These are phyloP conservation scores for Trissoscelio sp. DNA, from an alignment of 2,888 invertebrate species.

Conservation along the genomic window DNA sequence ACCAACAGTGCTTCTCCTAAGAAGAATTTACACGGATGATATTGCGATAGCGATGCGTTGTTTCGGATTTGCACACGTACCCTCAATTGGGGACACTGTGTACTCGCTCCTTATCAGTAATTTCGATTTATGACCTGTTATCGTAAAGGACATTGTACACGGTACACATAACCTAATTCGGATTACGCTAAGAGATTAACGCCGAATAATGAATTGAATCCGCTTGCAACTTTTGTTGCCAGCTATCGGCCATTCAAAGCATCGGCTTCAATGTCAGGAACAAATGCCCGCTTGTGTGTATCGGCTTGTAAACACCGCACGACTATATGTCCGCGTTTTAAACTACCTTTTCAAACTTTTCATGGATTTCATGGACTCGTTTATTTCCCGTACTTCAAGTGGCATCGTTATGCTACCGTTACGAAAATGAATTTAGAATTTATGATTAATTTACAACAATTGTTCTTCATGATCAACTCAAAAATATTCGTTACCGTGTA, in stretches of 20 bases:
- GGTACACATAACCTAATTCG: slow-evolving; percentile 74
- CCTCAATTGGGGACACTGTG: slow-evolving; percentile 59
- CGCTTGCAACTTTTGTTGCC: slow-evolving; percentile 58
- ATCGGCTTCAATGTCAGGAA: slow-evolving; percentile 36
- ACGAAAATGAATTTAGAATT: slow-evolving; percentile 25
- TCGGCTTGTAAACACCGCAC: slow-evolving; percentile 47
- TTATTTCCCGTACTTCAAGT: slow-evolving; percentile 28
- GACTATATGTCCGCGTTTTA: not conserved
- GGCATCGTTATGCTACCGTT: slow-evolving; percentile 12
- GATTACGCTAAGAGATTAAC: slow-evolving; percentile 78
- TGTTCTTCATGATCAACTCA: not conserved
- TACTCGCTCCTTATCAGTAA: slow-evolving; percentile 75
- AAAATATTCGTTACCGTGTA: not conserved
- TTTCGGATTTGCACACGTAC: slow-evolving; percentile 47
- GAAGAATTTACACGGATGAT: slow-evolving; percentile 63
- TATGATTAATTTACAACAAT: slow-evolving; percentile 21
- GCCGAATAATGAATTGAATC: slow-evolving; percentile 64
- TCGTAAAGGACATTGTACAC: slow-evolving; percentile 76
- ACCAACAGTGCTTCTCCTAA: slow-evolving; percentile 44
- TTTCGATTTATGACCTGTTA: slow-evolving; percentile 78
- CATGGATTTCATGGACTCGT: slow-evolving; percentile 29
- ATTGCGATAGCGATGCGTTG: slow-evolving; percentile 55
- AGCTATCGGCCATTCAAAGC: slow-evolving; percentile 37
- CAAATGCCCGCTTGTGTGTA: slow-evolving; percentile 39
- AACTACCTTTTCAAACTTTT: slow-evolving; percentile 41